Evolutionary conservation across 2,113 vertebrate genomes (phyloP).

Genomic region (Uria lomvia): DNA sequence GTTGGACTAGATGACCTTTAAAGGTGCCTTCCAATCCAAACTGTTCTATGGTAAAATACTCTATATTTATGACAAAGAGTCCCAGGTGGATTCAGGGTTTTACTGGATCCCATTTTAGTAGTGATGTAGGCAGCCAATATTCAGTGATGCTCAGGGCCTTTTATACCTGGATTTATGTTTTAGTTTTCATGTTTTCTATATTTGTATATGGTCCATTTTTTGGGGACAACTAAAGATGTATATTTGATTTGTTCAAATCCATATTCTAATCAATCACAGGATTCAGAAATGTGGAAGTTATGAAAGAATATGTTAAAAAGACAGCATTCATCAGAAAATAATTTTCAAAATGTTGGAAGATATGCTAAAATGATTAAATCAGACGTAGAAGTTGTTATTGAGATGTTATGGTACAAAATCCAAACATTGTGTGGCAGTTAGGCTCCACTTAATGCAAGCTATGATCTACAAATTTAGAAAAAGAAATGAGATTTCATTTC

Average conservation of each 20-base stretch:
- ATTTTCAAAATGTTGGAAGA: not conserved
- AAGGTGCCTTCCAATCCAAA: not conserved
- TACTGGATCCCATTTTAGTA: not conserved
- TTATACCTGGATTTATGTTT: not conserved
- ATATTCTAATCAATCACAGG: not conserved
- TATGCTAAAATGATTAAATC: not conserved
- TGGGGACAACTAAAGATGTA: not conserved
- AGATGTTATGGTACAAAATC: not conserved
- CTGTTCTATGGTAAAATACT: not conserved
- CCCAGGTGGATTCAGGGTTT: not conserved
- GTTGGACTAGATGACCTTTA: not conserved
- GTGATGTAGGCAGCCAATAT: not conserved
- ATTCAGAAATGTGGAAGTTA: not conserved
- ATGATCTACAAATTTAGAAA: constrained; percentile 20
- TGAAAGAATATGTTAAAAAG: not conserved
- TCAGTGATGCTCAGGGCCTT: not conserved
- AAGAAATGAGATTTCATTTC: constrained; percentile 33
- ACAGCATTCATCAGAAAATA: not conserved
- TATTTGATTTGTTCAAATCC: not conserved
- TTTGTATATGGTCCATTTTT: not conserved
- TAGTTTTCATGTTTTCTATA: not conserved
- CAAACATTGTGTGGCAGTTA: not conserved
- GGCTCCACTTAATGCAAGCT: not conserved
- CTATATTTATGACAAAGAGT: not conserved
- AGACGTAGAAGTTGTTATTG: not conserved